These are phyloP conservation scores for Lacerta bilineata DNA, from an alignment of 2,797 vertebrate genomes.

Conservation along the genomic window DNA sequence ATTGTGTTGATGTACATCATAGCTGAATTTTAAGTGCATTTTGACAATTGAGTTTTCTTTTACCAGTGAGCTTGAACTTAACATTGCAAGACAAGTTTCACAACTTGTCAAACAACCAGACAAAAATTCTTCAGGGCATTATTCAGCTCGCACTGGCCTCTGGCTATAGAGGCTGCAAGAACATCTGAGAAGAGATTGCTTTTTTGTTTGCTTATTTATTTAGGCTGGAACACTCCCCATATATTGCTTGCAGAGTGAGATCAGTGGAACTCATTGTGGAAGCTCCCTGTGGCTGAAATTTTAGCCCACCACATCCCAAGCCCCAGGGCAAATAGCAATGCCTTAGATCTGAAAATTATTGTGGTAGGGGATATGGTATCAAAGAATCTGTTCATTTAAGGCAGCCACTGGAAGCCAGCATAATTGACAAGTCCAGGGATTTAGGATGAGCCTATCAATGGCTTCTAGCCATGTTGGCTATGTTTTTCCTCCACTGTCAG, in stretches of 20 bases:
- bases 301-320: background rate
- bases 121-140: conserved; percentile 25
- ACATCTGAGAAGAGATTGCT: conserved; percentile 13
- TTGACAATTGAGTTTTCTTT: conserved; percentile 28
- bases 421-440: background rate
- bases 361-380: background rate
- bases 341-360: background rate
- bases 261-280: background rate
- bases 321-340: background rate
- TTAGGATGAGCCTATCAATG: too few species aligned
- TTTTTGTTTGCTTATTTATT: conserved; percentile 35
- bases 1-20: conserved; percentile 14
- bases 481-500: too few species aligned
- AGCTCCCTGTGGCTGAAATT: background rate
- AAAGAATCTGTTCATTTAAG: background rate
- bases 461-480: too few species aligned
- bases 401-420: background rate
- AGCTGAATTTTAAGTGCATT: conserved; percentile 16
- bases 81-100: conserved; percentile 44
- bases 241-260: conserved; percentile 3
- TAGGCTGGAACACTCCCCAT: background rate
- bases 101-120: conserved; percentile 35
- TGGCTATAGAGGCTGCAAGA: conserved; percentile 30
- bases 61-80: conserved; percentile 18
- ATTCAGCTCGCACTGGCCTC: conserved; percentile 16